phyloP scores from a whole-genome alignment of 2,888 invertebrate genomes.

The Drosophila monieri region DNA sequence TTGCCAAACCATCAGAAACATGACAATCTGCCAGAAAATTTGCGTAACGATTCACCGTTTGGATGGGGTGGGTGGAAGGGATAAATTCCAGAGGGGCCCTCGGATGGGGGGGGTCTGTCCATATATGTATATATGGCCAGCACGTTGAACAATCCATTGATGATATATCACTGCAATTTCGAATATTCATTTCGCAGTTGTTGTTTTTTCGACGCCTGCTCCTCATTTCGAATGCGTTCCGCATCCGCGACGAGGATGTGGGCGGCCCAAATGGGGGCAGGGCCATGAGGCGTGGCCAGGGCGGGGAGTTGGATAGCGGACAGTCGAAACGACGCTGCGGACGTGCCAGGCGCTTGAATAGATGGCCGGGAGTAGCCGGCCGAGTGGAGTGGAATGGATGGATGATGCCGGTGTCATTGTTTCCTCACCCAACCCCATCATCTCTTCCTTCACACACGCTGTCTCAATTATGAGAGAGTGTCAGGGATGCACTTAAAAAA shows the following conservation, averaged over 20 bases:
- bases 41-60: slow-evolving; percentile 56
- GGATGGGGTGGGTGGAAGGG: not conserved
- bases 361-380: slow-evolving; percentile 10
- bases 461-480: slow-evolving; percentile 43
- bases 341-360: slow-evolving; percentile 43
- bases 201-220: slow-evolving; percentile 43
- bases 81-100: not conserved
- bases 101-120: not conserved
- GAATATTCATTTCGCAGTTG: slow-evolving; percentile 70
- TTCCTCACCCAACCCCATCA: slow-evolving; percentile 6
- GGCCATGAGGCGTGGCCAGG: not conserved
- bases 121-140: not conserved
- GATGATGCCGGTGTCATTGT: slow-evolving; percentile 39
- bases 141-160: slow-evolving; percentile 57
- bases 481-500: slow-evolving; percentile 5
- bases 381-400: slow-evolving; percentile 5
- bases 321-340: slow-evolving; percentile 28
- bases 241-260: slow-evolving; percentile 43
- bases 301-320: slow-evolving; percentile 10
- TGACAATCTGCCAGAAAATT: slow-evolving; percentile 70
- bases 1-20: slow-evolving; percentile 67
- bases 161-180: slow-evolving; percentile 74
- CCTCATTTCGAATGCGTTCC: slow-evolving; percentile 69
- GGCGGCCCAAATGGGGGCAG: slow-evolving; percentile 4
- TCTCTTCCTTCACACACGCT: slow-evolving; percentile 30